These are phyloP conservation scores for Ranitomeya imitator DNA, from an alignment of 2,113 vertebrate species.

Conservation along the genomic window DNA sequence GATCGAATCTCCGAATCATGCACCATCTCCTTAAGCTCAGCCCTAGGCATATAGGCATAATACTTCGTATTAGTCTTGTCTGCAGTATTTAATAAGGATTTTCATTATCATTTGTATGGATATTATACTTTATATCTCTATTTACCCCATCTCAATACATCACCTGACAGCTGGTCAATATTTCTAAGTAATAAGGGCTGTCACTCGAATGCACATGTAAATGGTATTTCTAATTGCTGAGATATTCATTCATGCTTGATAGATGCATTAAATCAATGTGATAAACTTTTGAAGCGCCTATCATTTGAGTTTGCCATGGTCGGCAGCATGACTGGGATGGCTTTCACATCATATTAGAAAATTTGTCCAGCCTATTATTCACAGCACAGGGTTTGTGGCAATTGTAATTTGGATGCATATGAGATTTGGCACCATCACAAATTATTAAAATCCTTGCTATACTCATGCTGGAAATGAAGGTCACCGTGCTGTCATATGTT, in stretches of 20 bases:
- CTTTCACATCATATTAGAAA: conserved; percentile 44
- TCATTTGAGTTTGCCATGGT: conserved; percentile 12
- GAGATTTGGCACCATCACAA: conserved; percentile 32
- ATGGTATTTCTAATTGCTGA: conserved; percentile 24
- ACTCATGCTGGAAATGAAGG: conserved; percentile 21
- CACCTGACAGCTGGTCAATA: not conserved
- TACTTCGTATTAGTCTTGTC: too few relatives aligned
- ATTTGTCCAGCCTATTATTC: conserved; percentile 38
- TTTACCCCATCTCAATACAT: not conserved
- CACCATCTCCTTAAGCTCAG: too few relatives aligned
- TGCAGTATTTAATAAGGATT: too few relatives aligned
- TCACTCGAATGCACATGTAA: conserved; percentile 23
- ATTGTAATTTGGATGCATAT: conserved; percentile 46
- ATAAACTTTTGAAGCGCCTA: conserved; percentile 24
- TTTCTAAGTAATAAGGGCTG: conserved; percentile 1
- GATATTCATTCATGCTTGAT: conserved; percentile 34
- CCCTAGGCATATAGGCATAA: too few relatives aligned
- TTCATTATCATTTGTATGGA: not conserved
- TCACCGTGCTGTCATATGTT: not conserved
- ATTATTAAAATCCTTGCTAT: conserved; percentile 26
- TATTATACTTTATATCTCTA: not conserved
- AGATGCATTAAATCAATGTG: conserved; percentile 15
- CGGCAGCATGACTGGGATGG: conserved; percentile 21
- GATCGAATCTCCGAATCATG: too few relatives aligned
- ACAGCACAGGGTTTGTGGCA: conserved; percentile 46